Conservation (phyloP, 2,113 vertebrate genomes). For the Cynoglossus semilaevis region DNA sequence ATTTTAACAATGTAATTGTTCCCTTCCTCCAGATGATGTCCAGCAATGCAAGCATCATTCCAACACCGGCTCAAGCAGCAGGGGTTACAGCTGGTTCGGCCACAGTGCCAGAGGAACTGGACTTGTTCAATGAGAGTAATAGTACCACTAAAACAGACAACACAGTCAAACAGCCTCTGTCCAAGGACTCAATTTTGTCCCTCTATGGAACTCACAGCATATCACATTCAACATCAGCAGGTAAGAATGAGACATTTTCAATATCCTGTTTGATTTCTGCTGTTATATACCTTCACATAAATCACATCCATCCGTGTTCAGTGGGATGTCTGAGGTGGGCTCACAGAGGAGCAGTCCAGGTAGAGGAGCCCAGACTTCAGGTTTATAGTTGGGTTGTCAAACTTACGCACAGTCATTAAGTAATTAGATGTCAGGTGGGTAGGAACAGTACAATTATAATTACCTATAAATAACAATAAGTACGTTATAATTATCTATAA, state of each 20-base stretch:
- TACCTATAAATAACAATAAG: no score
- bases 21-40: slow-evolving; percentile 76
- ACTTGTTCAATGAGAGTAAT: slow-evolving; percentile 81
- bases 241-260: slow-evolving; percentile 20
- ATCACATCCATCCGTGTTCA: no score
- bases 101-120: slow-evolving; percentile 86
- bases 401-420: no score
- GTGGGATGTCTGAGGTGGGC: no score
- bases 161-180: slow-evolving; percentile 88
- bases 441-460: no score
- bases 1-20: background rate
- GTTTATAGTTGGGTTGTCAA: no score
- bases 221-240: slow-evolving; percentile 77
- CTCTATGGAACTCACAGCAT: slow-evolving; percentile 89
- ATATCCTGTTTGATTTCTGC: background rate
- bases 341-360: no score
- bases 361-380: no score
- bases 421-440: no score
- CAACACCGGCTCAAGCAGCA: slow-evolving; percentile 66
- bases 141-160: slow-evolving; percentile 85
- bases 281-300: background rate
- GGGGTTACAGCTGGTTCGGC: slow-evolving; percentile 50
- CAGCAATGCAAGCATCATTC: slow-evolving; percentile 75
- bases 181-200: slow-evolving; percentile 97
- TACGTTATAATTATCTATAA: no score